Conservation (phyloP, 2,797 vertebrate species). For the Danio aesculapii region DNA sequence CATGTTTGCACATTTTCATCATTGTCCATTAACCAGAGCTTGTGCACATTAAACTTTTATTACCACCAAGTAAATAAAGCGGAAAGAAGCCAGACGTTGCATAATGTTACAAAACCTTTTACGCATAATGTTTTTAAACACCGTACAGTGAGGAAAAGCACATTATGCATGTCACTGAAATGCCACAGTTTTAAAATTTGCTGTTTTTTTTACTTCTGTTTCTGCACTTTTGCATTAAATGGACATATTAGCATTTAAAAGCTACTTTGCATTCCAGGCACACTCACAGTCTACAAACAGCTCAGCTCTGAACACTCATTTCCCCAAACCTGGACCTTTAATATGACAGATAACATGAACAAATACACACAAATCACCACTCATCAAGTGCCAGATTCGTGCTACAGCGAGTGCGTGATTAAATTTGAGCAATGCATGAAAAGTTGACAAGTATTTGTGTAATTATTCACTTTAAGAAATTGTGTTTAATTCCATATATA, state of each 20-base stretch:
- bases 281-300: not conserved
- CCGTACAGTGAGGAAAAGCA: not conserved
- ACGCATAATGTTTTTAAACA: not conserved
- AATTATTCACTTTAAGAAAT: no score
- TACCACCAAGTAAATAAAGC: not conserved
- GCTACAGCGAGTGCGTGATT: no score
- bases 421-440: no score
- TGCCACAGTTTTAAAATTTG: not conserved
- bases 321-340: not conserved
- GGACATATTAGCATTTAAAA: not conserved
- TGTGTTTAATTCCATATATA: no score
- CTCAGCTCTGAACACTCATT: not conserved
- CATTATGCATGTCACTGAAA: not conserved
- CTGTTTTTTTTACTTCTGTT: not conserved
- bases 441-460: no score
- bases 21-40: not conserved
- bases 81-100: not conserved
- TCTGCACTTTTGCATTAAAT: not conserved
- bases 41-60: not conserved
- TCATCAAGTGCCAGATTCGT: no score
- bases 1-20: not conserved
- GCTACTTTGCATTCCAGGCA: slow-evolving; percentile 2
- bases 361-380: not conserved
- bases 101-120: not conserved
- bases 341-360: not conserved